Conservation (phyloP, 2,888 invertebrate genomes). For the Xestia ashworthii region DNA sequence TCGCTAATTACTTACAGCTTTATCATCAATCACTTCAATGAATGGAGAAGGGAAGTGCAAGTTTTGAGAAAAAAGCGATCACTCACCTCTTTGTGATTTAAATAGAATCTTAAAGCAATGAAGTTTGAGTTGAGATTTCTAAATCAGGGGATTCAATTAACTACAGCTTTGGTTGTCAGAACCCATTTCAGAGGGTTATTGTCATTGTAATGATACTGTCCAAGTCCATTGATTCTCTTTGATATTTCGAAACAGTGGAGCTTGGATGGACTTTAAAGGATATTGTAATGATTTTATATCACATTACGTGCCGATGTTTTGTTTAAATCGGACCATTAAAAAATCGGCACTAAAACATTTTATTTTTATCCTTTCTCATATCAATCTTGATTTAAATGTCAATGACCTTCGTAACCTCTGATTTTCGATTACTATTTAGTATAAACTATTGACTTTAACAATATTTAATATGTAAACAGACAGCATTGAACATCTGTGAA, state of each 20-base stretch:
- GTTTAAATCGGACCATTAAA: background rate
- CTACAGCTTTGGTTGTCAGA: constrained; percentile 59
- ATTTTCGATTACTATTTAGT: constrained; percentile 12
- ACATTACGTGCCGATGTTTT: background rate
- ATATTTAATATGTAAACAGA: constrained; percentile 12
- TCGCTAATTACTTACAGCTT: constrained; percentile 85
- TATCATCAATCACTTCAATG: constrained; percentile 83
- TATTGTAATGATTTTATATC: constrained; percentile 6
- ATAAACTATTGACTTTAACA: constrained; percentile 16
- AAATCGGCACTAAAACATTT: background rate
- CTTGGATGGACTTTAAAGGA: constrained; percentile 20
- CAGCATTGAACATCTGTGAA: constrained; percentile 18
- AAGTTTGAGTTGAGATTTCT: constrained; percentile 55
- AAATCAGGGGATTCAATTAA: constrained; percentile 64
- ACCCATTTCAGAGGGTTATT: constrained; percentile 57
- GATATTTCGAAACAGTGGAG: constrained; percentile 54
- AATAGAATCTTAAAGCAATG: constrained; percentile 61
- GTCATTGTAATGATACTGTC: constrained; percentile 65
- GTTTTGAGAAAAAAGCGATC: constrained; percentile 58
- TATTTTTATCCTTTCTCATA: constrained; percentile 23
- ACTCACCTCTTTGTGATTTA: constrained; percentile 29
- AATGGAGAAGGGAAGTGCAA: constrained; percentile 70
- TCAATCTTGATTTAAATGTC: constrained; percentile 38
- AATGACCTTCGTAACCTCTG: constrained; percentile 32
- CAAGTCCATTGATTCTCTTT: constrained; percentile 59